phyloP scores from a whole-genome alignment of 2,797 vertebrate species.

The Poeciliopsis infans region DNA sequence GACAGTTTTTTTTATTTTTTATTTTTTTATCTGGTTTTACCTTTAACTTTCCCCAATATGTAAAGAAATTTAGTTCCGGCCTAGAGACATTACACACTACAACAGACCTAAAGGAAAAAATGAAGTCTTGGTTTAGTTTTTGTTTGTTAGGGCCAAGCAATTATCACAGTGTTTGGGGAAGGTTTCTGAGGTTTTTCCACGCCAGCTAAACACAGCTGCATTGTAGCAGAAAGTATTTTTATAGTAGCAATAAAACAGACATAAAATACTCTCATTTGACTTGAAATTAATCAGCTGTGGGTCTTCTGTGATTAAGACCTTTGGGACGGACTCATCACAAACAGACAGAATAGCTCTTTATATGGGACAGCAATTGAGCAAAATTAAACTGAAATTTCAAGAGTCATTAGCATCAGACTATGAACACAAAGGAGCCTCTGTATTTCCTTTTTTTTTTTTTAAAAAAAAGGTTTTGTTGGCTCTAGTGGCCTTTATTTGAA shows the following conservation, averaged over 20 bases:
- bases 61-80: background rate
- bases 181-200: conserved; percentile 3
- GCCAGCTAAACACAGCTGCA: conserved; percentile 20
- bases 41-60: background rate
- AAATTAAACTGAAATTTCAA: conserved; percentile 46
- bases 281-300: conserved; percentile 57
- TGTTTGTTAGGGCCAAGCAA: background rate
- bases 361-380: conserved; percentile 51
- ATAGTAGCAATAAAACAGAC: conserved; percentile 48
- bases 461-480: too few relatives aligned
- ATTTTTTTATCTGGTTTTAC: background rate
- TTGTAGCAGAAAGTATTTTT: conserved; percentile 28
- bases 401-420: conserved; percentile 51
- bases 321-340: conserved; percentile 26
- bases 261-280: conserved; percentile 58
- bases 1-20: background rate
- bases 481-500: too few relatives aligned
- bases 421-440: conserved; percentile 20
- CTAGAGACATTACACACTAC: background rate
- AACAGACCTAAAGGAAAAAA: background rate
- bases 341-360: conserved; percentile 59
- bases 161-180: conserved; percentile 38
- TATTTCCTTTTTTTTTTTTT: background rate
- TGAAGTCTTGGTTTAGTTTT: background rate
- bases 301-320: conserved; percentile 51